Evolutionary conservation across 2,797 vertebrate species (phyloP).

Genomic region (Podargus strigoides): DNA sequence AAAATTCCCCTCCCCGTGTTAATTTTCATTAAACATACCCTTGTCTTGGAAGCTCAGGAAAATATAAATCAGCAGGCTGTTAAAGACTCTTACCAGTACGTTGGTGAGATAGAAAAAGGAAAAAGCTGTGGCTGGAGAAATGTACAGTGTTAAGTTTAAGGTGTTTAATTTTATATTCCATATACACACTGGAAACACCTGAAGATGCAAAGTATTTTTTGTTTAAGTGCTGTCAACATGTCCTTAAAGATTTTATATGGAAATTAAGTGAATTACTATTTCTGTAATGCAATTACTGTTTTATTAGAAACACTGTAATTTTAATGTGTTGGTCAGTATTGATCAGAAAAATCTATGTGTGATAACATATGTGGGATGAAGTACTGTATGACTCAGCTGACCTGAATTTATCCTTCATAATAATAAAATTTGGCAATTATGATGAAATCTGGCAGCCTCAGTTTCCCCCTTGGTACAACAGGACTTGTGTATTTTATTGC

Average conservation of each 20-base stretch:
- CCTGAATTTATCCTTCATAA: background rate
- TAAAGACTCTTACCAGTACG: conserved; percentile 58
- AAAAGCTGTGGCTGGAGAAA: conserved; percentile 61
- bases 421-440: background rate
- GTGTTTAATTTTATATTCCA: conserved; percentile 42
- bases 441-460: background rate
- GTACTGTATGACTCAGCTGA: background rate
- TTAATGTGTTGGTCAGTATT: background rate
- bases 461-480: background rate
- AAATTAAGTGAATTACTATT: conserved; percentile 38
- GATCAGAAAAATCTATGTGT: conserved; percentile 2
- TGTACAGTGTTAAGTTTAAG: conserved; percentile 51
- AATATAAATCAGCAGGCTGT: conserved; percentile 45
- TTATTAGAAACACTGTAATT: background rate
- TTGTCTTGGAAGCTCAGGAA: conserved; percentile 66
- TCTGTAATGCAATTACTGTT: conserved; percentile 19
- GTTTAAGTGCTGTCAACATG: conserved; percentile 3
- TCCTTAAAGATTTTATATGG: conserved; percentile 27
- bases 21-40: conserved; percentile 31
- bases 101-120: conserved; percentile 63
- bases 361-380: background rate
- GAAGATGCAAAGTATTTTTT: conserved; percentile 36
- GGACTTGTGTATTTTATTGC: background rate
- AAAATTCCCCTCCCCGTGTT: conserved; percentile 44
- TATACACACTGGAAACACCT: conserved; percentile 11